phyloP scores from a whole-genome alignment of 2,888 invertebrate genomes.

The Xanthorhoe designata region DNA sequence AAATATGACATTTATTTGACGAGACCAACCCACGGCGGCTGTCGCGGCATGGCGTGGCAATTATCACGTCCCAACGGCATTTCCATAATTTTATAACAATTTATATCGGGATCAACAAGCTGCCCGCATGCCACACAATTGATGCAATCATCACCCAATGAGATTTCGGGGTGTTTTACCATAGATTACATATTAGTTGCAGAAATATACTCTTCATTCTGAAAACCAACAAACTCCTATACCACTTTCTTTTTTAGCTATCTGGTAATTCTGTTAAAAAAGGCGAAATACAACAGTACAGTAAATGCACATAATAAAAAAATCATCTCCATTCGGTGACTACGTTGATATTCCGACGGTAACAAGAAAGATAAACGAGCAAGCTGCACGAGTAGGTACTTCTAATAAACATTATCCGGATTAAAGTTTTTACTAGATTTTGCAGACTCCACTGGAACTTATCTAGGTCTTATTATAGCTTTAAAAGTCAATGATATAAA shows the following conservation, averaged over 20 bases:
- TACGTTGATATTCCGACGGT: neutral
- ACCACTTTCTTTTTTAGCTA: no score
- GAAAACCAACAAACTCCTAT: neutral
- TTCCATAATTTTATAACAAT: conserved; percentile 75
- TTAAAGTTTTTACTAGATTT: no score
- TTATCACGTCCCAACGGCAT: conserved; percentile 63
- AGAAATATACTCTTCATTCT: conserved; percentile 1
- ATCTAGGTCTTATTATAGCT: neutral
- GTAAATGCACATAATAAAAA: no score
- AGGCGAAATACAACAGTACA: no score
- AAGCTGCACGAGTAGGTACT: neutral
- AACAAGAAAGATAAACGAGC: neutral
- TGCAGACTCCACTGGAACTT: no score
- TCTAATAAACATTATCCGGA: no score
- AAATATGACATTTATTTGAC: conserved; percentile 27
- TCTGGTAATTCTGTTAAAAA: no score
- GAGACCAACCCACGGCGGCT: conserved; percentile 23
- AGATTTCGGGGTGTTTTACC: conserved; percentile 78
- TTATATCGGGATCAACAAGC: conserved; percentile 80
- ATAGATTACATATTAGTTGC: conserved; percentile 10
- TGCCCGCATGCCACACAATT: conserved; percentile 83
- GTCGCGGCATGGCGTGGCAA: conserved; percentile 34
- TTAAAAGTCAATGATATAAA: neutral
- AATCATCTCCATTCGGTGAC: no score
- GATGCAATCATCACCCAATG: conserved; percentile 82